Evolutionary conservation across 2,888 invertebrate species (phyloP), one percentile per base, ranked within the genome.

Genomic region (Coenonympha glycerion): DNA sequence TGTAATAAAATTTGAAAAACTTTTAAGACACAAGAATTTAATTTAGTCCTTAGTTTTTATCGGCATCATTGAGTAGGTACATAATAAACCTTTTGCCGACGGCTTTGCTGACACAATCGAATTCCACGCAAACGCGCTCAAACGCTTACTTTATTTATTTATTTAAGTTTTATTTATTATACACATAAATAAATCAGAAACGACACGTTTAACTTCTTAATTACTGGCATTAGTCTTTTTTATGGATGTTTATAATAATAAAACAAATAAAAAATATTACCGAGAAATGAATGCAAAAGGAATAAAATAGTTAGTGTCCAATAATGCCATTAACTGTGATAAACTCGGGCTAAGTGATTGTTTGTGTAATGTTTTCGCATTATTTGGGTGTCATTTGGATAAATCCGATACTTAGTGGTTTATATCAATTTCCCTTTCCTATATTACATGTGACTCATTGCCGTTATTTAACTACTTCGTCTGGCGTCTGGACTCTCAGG

Each of bases 31-130:
- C 51, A 57, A 59, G 55, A 56, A 62, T 57, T 61, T 57, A 60
- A 63, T 63, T 63, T 57, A 55, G 42, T 52, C 42, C 55, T 60
- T 56, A 49, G 54, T 53, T 56, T 56, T 61, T 62, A 57, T 60
- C 53, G 28, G 21, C 37, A n/a, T n/a, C n/a, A n/a, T n/a, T n/a
- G n/a, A 40, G 46, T 49, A 52, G 52, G 47, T 53, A 47, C 53
- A 57, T 59, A 55, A 59, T 47, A 49, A 50, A 48, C 49, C 53
- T 52, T 52, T 53, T 49, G 50, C 60, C 60, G 61, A 51, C 56
- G 60, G 57, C 59, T 48, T 30, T 41, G 48, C 26, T 48, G 47
- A 48, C 51, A 34, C 50, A 45, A 45, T n/a, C 45, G 47, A 47
- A 53, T 40, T 37, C 47, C 54, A 46, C n/a, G n/a, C 49, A 44